Base-by-base conservation (phyloP, 2,113 vertebrate genomes). In the Scomber japonicus region DNA sequence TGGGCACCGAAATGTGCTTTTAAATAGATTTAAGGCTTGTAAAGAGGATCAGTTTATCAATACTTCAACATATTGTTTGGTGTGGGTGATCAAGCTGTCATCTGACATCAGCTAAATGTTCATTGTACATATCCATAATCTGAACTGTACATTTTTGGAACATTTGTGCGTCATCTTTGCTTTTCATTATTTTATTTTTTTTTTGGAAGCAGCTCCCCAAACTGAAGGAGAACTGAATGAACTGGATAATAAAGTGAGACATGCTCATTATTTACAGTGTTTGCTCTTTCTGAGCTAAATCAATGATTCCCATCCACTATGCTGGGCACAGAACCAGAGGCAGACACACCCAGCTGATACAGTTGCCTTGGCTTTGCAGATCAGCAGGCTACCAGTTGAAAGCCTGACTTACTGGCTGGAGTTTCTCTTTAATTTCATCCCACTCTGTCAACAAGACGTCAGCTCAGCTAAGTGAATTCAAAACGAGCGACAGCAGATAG, bases 361-460 rank as follows among this genome's bases (percentile, higher is more conserved):
- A 67, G 62, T 13, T 24, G 85, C 63, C 49, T 71, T 71, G 78
- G 45, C 54, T 66, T 45, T 44, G 53, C 57, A 21, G 63, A 40
- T 9, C 27, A 53, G 17, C 13, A 51, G 57, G 31, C 31, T 1
- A 21, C 44, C 48, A 35, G 54, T 59, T 56, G 70, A 64, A 63
- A 82, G 59, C 53, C 65, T 63, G 53, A 64, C 69, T 27, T 6
- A 35, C 55, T 27, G 71, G 54, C 31, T 27, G 24, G 24, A 27
- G 24, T 27, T 17, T 15, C 54, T 35, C 71, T 81, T 46, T 54
- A 3, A 70, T 75, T 35, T 15, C 69, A 71, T 27, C 5, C 65
- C 0, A 6, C 5, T 81, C 77, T 83, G 78, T 87, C 80, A 84
- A 85, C 87, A 86, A 12, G 0, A 11, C 3, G 19, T 59, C 31